Base-by-base conservation (phyloP, 2,797 vertebrate species). In the Acanthurus lineatus region DNA sequence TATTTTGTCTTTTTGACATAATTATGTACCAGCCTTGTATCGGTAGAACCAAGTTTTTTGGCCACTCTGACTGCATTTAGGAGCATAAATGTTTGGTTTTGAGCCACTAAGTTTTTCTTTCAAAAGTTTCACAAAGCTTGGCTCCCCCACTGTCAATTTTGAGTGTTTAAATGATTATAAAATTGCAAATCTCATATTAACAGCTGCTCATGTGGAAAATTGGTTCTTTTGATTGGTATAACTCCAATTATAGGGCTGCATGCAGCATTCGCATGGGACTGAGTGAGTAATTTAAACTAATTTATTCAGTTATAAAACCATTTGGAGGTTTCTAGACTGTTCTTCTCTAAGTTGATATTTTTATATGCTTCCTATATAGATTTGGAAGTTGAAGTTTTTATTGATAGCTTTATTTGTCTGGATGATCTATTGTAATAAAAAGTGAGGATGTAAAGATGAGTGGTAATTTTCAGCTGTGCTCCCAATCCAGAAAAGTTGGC, bases 191-290 rank as follows among this genome's bases (percentile, higher is more conserved):
- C 69, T 77, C 71, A 71, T 38, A 87, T 90, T 90, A 87, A 81
- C 79, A 82, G 77, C 76, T 65, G 73, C 79, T 89, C 88, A 86
- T 88, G 88, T 92, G 89, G 83, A 92, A 93, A 92, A 94, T 92
- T 80, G 65, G 62, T 69, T 89, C 79, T 69, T 91, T 88, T 89
- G 66, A 89, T 88, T 88, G 65, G 56, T 86, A 2, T 49, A 82
- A 83, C 77, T 88, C 67, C 62, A 91, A 88, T 92, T 90, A 89
- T 42, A 68, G 38, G 73, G 60, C 73, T 20, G 76, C 65, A 22
- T 2, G 8, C 57, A 64, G 59, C 28, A 49, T 56, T 61, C 48
- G 19, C 63, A 57, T 2, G 64, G 77, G 69, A 56, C 65, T 10
- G 57, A 78, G 54, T 40, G 58, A 76, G 76, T 64, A 15, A 64